Evolutionary conservation across 2,797 vertebrate genomes (phyloP), one percentile per base, ranked within the genome.

Genomic region (Botia almorhae): DNA sequence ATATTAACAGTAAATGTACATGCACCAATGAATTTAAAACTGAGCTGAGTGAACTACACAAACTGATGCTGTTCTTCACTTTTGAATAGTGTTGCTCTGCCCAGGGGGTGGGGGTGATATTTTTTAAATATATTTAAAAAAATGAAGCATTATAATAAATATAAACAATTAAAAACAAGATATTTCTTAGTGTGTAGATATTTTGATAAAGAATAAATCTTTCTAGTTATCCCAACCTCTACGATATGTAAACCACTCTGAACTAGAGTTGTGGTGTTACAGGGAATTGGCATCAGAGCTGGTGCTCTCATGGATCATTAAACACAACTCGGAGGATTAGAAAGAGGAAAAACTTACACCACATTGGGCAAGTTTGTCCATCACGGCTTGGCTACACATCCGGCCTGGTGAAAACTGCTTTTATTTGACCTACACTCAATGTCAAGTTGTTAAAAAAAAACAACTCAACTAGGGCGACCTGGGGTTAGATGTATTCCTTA

Each of bases 271-370:
- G 75, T 58, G 67, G 48, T 21, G 72, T 26, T 74, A 55, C 2
- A 14, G 16, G 55, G 72, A 65, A n/a, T 17, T n/a, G 21, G 14
- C 74, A 67, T 11, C 60, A 75, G 64, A 55, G 48, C 72, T 58
- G 7, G 29, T 77, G 64, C 46, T 14, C 56, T 36, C 55, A 82
- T 50, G 65, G 65, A 17, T 61, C 36, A 74, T 78, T 82, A 78
- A 77, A 76, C 36, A 76, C 46, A 61, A 60, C 39, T 6, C 10
- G 64, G 16, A 56, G 67, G 53, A 63, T 50, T 46, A 26, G 33
- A 21, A 71, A 64, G 36, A 46, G 7, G 7, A 50, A 17, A 73
- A 58, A 69, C 23, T 69, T n/a, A 17, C n/a, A 2, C 43, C 60
- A 23, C 7, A 8, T 43, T 46, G 36, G 7, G 46, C 55, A 46